These are phyloP conservation scores for Heliocidaris tuberculata DNA, from an alignment of 35 echinoderm and acorn worm genomes.

Conservation along the genomic window DNA sequence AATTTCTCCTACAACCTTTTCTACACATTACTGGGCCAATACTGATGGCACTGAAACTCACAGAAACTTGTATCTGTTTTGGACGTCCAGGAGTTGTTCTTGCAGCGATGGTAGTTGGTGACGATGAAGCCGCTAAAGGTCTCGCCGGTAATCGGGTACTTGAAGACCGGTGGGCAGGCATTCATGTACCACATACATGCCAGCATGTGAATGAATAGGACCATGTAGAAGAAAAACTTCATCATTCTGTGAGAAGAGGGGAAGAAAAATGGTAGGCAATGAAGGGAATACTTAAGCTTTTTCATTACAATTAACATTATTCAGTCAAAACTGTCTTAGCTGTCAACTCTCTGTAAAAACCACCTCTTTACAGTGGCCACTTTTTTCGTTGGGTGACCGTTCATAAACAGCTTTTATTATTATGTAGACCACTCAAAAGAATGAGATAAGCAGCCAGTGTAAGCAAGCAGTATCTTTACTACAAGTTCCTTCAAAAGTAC, in stretches of 20 bases:
- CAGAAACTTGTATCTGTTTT: conserved; percentile 70
- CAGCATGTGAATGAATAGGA: conserved; percentile 92
- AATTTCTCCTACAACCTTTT: too few relatives aligned
- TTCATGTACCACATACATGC: conserved; percentile 97
- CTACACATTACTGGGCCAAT: too few relatives aligned
- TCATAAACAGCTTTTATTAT: too few relatives aligned
- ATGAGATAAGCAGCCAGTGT: too few relatives aligned
- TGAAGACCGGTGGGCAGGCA: conserved; percentile 80
- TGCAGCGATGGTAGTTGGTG: conserved; percentile 87
- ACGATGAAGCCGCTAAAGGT: not conserved
- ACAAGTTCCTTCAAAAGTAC: too few relatives aligned
- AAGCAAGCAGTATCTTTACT: too few relatives aligned
- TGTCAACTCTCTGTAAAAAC: too few relatives aligned
- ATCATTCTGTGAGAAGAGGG: conserved; percentile 64
- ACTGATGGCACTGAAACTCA: conserved; percentile 50
- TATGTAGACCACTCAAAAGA: too few relatives aligned
- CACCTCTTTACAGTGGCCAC: too few relatives aligned
- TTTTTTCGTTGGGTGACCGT: too few relatives aligned
- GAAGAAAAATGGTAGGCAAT: not conserved
- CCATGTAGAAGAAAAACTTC: conserved; percentile 97
- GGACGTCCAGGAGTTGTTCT: conserved; percentile 83
- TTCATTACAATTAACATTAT: too few relatives aligned
- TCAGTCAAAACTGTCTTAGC: too few relatives aligned
- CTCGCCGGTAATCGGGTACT: not conserved
- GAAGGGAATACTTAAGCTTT: not conserved